Percentiles rank a stretch among this genome's conserved stretches.
Conservation (phyloP, 2,888 invertebrate species). For the Amiota communis region DNA sequence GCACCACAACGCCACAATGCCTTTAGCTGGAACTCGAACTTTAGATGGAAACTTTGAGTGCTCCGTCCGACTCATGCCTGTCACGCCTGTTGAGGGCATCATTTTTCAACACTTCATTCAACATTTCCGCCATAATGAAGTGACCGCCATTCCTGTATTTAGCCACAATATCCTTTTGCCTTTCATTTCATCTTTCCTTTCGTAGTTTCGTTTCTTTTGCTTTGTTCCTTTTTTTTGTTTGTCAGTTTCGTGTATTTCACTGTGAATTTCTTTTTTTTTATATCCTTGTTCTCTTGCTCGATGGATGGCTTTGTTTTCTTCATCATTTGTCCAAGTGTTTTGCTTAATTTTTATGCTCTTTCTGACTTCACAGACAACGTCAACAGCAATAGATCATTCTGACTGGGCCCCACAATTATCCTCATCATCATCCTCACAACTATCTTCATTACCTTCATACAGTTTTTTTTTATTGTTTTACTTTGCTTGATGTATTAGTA, state of each 20-base stretch:
- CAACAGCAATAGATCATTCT: slow-evolving; percentile 61
- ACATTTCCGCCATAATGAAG: slow-evolving; percentile 65
- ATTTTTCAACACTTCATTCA: slow-evolving; percentile 63
- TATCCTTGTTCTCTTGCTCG: too few species aligned
- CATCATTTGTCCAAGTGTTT: slow-evolving; percentile 3
- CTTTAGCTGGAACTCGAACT: slow-evolving; percentile 8
- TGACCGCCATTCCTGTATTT: slow-evolving; percentile 53
- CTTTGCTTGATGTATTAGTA: too few species aligned
- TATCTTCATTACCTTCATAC: too few species aligned
- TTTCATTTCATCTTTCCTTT: neutral
- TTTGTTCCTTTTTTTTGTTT: slow-evolving; percentile 47
- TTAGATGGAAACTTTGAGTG: slow-evolving; percentile 15
- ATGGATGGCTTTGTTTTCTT: neutral
- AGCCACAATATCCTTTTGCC: slow-evolving; percentile 55
- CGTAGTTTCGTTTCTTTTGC: neutral
- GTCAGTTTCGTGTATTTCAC: neutral
- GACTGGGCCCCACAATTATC: slow-evolving; percentile 39
- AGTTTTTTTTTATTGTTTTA: too few species aligned
- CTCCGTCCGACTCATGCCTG: neutral
- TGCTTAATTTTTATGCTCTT: slow-evolving; percentile 43
- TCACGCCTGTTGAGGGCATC: slow-evolving; percentile 55
- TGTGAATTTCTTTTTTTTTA: too few species aligned
- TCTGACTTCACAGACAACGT: slow-evolving; percentile 32
- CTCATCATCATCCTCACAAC: too few species aligned
- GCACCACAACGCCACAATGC: neutral